A percentile compares a stretch with the other conserved stretches of the same genome.
Conservation (phyloP, 2,113 vertebrate species). For the Anolis sagrei region DNA sequence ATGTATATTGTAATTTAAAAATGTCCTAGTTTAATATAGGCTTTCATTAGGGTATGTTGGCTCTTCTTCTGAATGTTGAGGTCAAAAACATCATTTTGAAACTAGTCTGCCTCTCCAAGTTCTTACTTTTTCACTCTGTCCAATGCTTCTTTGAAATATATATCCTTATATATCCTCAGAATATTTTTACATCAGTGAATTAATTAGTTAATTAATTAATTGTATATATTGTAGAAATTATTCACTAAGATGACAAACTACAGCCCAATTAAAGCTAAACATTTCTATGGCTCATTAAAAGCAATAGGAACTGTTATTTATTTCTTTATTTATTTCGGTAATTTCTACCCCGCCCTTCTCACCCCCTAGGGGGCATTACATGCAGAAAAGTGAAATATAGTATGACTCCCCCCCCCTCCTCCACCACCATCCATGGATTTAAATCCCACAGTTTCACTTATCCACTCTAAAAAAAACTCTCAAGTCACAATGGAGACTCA, state of each 20-base stretch:
- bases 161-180: not conserved
- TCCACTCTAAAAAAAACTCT: no score
- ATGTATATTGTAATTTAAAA: slow-evolving; percentile 27
- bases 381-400: no score
- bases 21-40: slow-evolving; percentile 14
- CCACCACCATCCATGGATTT: no score
- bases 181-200: slow-evolving; percentile 26
- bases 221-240: no score
- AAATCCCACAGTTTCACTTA: no score
- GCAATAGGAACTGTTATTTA: no score
- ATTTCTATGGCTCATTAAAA: not conserved
- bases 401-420: no score
- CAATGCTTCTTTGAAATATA: slow-evolving; percentile 9
- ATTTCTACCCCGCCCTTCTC: no score
- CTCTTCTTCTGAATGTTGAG: not conserved
- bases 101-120: not conserved
- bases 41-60: not conserved
- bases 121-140: not conserved
- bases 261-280: slow-evolving; percentile 4
- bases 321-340: no score
- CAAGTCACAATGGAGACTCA: no score
- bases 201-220: slow-evolving; percentile 23
- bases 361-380: no score
- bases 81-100: slow-evolving; percentile 24
- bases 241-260: slow-evolving; percentile 13